Conservation (phyloP, 2,888 invertebrate species). For the Limnephilus auricula region DNA sequence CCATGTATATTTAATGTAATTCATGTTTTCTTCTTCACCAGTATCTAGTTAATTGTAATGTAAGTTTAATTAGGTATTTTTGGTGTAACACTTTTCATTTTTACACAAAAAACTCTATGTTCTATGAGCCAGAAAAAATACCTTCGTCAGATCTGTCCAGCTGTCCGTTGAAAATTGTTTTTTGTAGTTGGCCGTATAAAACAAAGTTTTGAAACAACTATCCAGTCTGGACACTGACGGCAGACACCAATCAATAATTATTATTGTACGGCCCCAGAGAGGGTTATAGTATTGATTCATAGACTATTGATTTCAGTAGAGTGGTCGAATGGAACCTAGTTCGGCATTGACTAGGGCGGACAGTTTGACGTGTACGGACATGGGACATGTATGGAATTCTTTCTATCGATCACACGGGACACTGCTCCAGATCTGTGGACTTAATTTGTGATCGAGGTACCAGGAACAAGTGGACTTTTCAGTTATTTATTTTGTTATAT, state of each 20-base stretch:
- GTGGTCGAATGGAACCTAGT: not conserved
- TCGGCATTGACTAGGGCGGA: not conserved
- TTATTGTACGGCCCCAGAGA: not conserved
- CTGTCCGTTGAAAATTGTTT: not conserved
- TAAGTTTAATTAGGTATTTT: too few relatives aligned
- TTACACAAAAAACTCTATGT: too few relatives aligned
- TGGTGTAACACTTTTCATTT: too few relatives aligned
- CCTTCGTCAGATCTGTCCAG: too few relatives aligned
- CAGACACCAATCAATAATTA: not conserved
- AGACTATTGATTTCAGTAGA: constrained; percentile 4
- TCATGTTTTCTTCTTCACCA: too few relatives aligned
- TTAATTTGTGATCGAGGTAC: not conserved
- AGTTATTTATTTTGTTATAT: not conserved
- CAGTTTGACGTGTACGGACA: not conserved
- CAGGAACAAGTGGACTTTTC: not conserved
- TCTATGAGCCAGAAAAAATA: too few relatives aligned
- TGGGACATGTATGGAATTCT: not conserved
- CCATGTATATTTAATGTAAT: too few relatives aligned
- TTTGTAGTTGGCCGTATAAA: not conserved
- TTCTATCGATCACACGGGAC: not conserved
- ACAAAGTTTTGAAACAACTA: not conserved
- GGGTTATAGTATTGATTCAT: constrained; percentile 26
- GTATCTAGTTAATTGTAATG: too few relatives aligned
- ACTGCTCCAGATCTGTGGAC: not conserved
- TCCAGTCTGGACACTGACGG: not conserved